Evolutionary conservation across 1,140 invertebrate genomes (phyloP).

Genomic region (Rhyacophila brunnea): DNA sequence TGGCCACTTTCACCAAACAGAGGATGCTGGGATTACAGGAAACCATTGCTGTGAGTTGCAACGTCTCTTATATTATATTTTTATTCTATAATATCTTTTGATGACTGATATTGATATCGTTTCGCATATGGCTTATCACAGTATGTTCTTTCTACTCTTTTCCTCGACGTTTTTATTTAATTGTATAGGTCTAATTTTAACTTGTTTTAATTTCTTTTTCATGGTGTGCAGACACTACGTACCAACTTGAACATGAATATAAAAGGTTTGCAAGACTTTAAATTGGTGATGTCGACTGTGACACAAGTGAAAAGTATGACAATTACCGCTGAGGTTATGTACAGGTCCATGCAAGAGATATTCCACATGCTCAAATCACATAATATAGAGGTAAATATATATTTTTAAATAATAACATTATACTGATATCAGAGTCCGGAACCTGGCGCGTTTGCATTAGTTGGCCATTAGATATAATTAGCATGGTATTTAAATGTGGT

Average conservation of each 20-base stretch:
- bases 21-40: constrained; percentile 64
- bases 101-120: background rate
- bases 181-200: too few relatives aligned
- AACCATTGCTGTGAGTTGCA: constrained; percentile 55
- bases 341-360: constrained; percentile 64
- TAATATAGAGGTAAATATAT: constrained; percentile 50
- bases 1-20: constrained; percentile 58
- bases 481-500: too few relatives aligned
- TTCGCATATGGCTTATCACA: too few relatives aligned
- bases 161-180: too few relatives aligned
- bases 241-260: constrained; percentile 68
- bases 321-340: constrained; percentile 72
- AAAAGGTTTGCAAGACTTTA: constrained; percentile 76
- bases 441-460: too few relatives aligned
- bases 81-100: constrained; percentile 1
- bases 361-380: constrained; percentile 59
- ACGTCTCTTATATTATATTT: background rate
- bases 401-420: background rate
- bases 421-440: background rate
- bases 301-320: constrained; percentile 69
- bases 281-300: constrained; percentile 80
- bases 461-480: too few relatives aligned
- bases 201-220: too few relatives aligned
- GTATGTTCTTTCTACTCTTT: too few relatives aligned
- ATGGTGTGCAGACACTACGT: constrained; percentile 55